Evolutionary conservation across 2,888 invertebrate genomes (phyloP), one percentile per base, ranked within the genome.

Genomic region (Disparrhopalites patrizii): DNA sequence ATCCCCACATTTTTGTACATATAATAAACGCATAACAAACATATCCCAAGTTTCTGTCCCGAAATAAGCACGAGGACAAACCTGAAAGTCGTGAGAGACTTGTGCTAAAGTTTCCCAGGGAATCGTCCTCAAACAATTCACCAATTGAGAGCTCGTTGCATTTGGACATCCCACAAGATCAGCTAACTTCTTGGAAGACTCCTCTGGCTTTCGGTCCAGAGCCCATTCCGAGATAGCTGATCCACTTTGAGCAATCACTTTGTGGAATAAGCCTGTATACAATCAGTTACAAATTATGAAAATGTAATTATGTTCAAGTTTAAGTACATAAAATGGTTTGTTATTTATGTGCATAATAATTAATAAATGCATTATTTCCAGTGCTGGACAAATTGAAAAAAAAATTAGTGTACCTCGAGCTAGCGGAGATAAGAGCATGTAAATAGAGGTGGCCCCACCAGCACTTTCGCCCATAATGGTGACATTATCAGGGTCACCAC

Each of bases 181-280:
- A 15, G 68, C 68, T 23, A 65, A 36, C 13, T 33, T 18, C 51
- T 68, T 47, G 1, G 62, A 30, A 30, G 47, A 31, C 28, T 62
- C 38, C 10, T 47, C 64, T 1, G 71, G 70, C 20, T 62, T 47
- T 0, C 40, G 31, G 23, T 69, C 64, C 28, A 69, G 62, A 13
- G 68, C 71, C 72, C 72, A 73, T 20, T 68, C 67, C 18, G 65
- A 31, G 1, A 71, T 25, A 3, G 69, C 67, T 5, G 67, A 67
- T 7, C 72, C 72, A 43, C 65, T 63, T 30, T 68, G 58, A 13
- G 64, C 65, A 52, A 70, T 70, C 10, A 68, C 70, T 23, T 58
- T 55, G 18, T 68, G 67, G 33, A 72, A 72, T n/a, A 73, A 43
- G 3, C 64, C 67, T 65, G 28, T 2, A 13, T 10, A 8, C 25